These are phyloP conservation scores for Zosterops japonicus DNA, from an alignment of 2,113 vertebrate genomes.

Conservation along the genomic window DNA sequence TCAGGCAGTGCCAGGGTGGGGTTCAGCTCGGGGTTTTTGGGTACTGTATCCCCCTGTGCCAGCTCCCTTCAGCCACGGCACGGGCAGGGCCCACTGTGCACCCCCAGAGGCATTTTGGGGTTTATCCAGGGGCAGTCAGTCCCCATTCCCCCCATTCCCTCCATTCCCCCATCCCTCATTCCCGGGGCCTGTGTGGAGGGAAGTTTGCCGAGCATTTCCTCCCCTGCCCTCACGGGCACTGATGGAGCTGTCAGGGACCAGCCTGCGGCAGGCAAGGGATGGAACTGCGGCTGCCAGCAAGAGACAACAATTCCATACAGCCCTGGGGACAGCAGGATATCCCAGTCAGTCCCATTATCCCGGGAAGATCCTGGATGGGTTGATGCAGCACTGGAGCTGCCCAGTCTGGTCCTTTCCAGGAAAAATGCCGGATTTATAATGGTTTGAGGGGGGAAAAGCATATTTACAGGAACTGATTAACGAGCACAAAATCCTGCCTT, in stretches of 20 bases:
- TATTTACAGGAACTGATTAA: neutral
- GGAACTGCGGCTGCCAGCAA: accelerated
- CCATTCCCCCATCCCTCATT: neutral
- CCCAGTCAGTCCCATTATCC: accelerated
- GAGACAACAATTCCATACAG: neutral
- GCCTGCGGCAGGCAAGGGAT: neutral
- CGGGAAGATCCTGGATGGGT: neutral
- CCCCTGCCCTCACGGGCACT: neutral
- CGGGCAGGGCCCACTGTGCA: accelerated
- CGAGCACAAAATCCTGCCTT: neutral
- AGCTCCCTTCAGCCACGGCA: accelerated
- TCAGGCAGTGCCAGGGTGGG: neutral
- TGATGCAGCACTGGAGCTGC: neutral
- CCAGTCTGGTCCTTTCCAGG: neutral
- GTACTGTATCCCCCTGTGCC: too few species aligned
- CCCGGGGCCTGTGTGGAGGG: accelerated
- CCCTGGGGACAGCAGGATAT: neutral
- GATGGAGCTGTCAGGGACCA: neutral
- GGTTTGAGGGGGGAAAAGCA: neutral
- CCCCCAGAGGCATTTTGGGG: accelerated
- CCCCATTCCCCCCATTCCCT: too few species aligned
- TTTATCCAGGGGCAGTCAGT: neutral
- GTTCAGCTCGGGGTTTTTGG: accelerated
- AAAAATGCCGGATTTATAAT: neutral
- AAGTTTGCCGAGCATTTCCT: neutral